These are phyloP conservation scores for Littorina saxatilis DNA, from an alignment of 1,140 invertebrate genomes.

Conservation along the genomic window DNA sequence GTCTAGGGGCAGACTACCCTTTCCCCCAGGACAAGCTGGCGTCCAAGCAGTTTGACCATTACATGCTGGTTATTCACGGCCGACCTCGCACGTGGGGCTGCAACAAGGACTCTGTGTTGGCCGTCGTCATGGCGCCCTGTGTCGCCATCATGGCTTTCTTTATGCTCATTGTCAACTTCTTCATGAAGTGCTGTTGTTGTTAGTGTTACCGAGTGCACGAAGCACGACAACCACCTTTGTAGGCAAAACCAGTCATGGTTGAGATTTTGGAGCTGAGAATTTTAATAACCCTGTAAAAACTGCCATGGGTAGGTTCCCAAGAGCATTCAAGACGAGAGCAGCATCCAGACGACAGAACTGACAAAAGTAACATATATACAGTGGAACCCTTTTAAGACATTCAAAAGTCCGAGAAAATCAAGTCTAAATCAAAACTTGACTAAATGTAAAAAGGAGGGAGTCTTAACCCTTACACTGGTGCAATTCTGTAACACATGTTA, in stretches of 20 bases:
- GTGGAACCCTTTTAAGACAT: too few relatives aligned
- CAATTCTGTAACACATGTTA: too few relatives aligned
- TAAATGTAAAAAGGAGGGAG: too few relatives aligned
- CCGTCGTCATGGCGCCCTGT: neutral
- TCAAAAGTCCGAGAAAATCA: too few relatives aligned
- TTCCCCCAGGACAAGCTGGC: slow-evolving; percentile 62
- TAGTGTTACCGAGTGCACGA: neutral
- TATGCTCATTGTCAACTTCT: slow-evolving; percentile 13
- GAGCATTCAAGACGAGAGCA: too few relatives aligned
- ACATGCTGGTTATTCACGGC: slow-evolving; percentile 63
- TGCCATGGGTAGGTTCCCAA: neutral
- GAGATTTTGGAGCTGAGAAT: neutral
- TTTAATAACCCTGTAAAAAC: too few relatives aligned
- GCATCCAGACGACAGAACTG: neutral
- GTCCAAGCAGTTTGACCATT: slow-evolving; percentile 67
- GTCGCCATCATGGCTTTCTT: neutral
- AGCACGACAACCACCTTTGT: neutral
- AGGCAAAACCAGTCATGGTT: too few relatives aligned
- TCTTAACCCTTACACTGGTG: too few relatives aligned
- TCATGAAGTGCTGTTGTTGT: slow-evolving; percentile 5
- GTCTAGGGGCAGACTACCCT: slow-evolving; percentile 65
- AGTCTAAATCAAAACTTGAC: neutral
- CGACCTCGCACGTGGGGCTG: slow-evolving; percentile 45
- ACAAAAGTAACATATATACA: too few relatives aligned
- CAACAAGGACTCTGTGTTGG: slow-evolving; percentile 39